Conservation (phyloP, 2,888 invertebrate genomes). For the Furcula furcula region DNA sequence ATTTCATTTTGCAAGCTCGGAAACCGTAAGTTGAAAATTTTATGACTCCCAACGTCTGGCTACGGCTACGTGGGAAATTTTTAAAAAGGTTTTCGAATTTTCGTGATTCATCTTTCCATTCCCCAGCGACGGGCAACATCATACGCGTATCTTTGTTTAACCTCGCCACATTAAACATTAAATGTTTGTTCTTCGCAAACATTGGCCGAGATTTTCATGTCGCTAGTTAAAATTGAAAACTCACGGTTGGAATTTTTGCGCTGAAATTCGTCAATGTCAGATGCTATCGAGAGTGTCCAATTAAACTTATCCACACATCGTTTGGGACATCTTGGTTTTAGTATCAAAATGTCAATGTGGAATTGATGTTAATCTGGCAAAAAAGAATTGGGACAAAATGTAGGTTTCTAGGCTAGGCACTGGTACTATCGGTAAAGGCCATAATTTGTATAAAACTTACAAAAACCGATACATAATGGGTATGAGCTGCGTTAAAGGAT, state of each 20-base stretch:
- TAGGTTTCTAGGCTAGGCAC: too few relatives aligned
- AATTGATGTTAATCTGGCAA: too few relatives aligned
- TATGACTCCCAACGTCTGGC: constrained; percentile 55
- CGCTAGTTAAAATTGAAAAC: constrained; percentile 29
- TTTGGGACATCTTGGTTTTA: too few relatives aligned
- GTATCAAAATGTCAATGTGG: too few relatives aligned
- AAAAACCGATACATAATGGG: too few relatives aligned
- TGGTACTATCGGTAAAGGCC: too few relatives aligned
- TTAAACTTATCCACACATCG: too few relatives aligned
- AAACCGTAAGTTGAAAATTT: constrained; percentile 62
- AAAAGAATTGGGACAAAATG: too few relatives aligned
- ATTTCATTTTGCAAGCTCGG: constrained; percentile 60
- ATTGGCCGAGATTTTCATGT: constrained; percentile 45
- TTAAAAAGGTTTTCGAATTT: constrained; percentile 60
- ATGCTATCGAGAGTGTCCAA: constrained; percentile 15
- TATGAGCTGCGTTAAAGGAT: too few relatives aligned
- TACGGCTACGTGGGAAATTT: constrained; percentile 41
- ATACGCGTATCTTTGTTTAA: constrained; percentile 52
- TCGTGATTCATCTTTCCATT: constrained; percentile 48
- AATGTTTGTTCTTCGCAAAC: constrained; percentile 52
- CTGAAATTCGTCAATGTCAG: constrained; percentile 13
- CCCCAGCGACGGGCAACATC: constrained; percentile 37
- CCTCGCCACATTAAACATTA: constrained; percentile 54
- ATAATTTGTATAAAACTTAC: too few relatives aligned
- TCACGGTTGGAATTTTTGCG: constrained; percentile 13